Evolutionary conservation across 2,888 invertebrate genomes (phyloP), one percentile per base, ranked within the genome.

Genomic region (Nezara viridula): DNA sequence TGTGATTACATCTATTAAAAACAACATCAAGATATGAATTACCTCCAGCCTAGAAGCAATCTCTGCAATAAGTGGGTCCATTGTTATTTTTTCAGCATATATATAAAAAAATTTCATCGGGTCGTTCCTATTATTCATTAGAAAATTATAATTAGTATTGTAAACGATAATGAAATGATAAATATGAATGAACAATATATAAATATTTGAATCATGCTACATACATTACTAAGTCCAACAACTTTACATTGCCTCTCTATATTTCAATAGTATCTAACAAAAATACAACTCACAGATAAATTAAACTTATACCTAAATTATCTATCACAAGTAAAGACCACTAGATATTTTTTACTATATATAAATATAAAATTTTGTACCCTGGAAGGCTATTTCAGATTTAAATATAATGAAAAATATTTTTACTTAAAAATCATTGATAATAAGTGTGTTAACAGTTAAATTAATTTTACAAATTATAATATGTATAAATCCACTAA

Each of bases 41-140:
- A 86, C 86, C 86, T 86, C 32, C 21, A 86, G 47, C 44, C 24
- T 86, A 32, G 86, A 86, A 50, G 86, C 86, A 50, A 86, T 49
- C 52, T 86, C 86, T 50, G 86, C 86, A 32, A 86, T 0, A 50
- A 86, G 50, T 32, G 86, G 86, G 24, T 32, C 47, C 86, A 86
- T 86, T 16, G 32, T 86, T 32, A 86, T 7, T 86, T 27, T 32
- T 4, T 50, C 86, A 86, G 86, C 86, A 86, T 50, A 50, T 37
- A 86, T 14, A 50, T 86, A 86, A 52, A 86, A 47, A 7, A 27
- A 7, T 21, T 50, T 86, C 7, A 24, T 50, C 7, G 50, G 86
- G 27, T 86, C 32, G 21, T 50, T 50, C 52, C 86, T 86, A 16
- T 12, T n/a, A 66, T 24, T 27, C 3, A 27, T 14, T 14, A 60